phyloP scores from a whole-genome alignment of 2,888 invertebrate genomes.

The Steinernema hermaphroditum region DNA sequence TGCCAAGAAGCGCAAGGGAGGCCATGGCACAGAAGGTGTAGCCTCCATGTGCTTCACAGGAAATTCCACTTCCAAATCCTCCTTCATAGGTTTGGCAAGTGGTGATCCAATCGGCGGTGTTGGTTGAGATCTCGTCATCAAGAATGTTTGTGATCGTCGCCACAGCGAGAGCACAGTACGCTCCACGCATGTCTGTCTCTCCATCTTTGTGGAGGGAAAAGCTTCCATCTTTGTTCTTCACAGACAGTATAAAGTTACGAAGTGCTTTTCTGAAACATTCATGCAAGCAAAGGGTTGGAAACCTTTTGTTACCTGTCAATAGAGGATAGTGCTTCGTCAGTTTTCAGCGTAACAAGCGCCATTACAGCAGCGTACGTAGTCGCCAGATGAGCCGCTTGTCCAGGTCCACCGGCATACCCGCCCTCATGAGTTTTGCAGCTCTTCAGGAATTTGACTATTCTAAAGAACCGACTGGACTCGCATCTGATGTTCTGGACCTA shows the following conservation, averaged over 20 bases:
- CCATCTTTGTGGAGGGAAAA: slow-evolving; percentile 89
- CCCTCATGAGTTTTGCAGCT: slow-evolving; percentile 32
- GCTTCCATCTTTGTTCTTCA: slow-evolving; percentile 83
- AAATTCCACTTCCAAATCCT: slow-evolving; percentile 90
- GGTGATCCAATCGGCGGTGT: slow-evolving; percentile 87
- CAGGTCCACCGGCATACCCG: slow-evolving; percentile 78
- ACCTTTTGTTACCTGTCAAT: slow-evolving; percentile 75
- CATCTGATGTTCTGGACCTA: too few relatives aligned
- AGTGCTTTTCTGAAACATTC: slow-evolving; percentile 72
- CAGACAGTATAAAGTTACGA: slow-evolving; percentile 78
- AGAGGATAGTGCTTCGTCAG: slow-evolving; percentile 82
- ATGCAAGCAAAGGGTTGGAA: neutral
- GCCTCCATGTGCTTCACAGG: slow-evolving; percentile 98
- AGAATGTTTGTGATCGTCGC: slow-evolving; percentile 81
- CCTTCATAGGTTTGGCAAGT: slow-evolving; percentile 98
- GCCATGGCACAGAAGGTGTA: slow-evolving; percentile 97
- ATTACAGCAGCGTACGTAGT: slow-evolving; percentile 96
- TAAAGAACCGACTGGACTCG: slow-evolving; percentile 38
- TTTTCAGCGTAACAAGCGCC: slow-evolving; percentile 85
- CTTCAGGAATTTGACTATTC: slow-evolving; percentile 56
- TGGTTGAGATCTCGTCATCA: slow-evolving; percentile 79
- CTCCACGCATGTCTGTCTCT: slow-evolving; percentile 77
- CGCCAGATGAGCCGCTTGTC: slow-evolving; percentile 88
- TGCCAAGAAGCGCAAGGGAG: slow-evolving; percentile 79
- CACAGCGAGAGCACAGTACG: slow-evolving; percentile 91